A percentile compares a stretch with the other conserved stretches of the same genome.
Evolutionary conservation across 1,140 invertebrate species (phyloP).

Genomic region (Brachionus rubens): DNA sequence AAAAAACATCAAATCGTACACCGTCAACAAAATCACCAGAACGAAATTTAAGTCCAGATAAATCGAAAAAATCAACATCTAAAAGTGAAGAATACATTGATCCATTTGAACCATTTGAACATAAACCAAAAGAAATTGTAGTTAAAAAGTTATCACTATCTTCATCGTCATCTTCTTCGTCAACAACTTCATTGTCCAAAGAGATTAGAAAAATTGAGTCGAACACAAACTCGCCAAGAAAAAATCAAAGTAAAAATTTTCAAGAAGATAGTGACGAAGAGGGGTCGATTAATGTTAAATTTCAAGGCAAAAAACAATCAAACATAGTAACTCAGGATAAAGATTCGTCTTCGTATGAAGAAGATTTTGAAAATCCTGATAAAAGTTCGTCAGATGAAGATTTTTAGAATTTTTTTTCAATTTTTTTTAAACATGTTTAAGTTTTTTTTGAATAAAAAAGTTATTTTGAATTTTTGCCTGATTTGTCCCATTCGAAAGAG

Average conservation of each 20-base stretch:
- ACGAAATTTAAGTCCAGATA: conserved; percentile 5
- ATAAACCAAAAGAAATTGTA: conserved; percentile 9
- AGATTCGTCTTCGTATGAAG: not conserved
- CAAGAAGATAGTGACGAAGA: not conserved
- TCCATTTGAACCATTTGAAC: not conserved
- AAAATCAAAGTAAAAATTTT: not conserved
- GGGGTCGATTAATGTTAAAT: not conserved
- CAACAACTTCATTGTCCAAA: not conserved
- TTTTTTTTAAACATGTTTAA: not conserved
- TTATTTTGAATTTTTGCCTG: too few relatives aligned
- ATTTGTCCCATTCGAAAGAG: too few relatives aligned
- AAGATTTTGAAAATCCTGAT: conserved; percentile 8
- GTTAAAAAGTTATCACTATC: conserved; percentile 16
- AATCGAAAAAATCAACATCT: not conserved
- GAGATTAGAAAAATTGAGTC: too few relatives aligned
- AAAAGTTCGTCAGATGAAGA: conserved; percentile 3
- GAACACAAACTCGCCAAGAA: not conserved
- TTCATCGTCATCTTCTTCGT: conserved; percentile 15
- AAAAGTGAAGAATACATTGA: conserved; percentile 18
- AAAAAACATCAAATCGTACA: not conserved
- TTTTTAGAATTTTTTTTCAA: conserved; percentile 5
- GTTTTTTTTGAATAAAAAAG: not conserved
- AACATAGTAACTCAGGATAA: not conserved
- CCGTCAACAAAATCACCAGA: not conserved
- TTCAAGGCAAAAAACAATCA: not conserved